Base-by-base conservation (phyloP, 2,888 invertebrate genomes). In the Caenorhabditis imperialis region DNA sequence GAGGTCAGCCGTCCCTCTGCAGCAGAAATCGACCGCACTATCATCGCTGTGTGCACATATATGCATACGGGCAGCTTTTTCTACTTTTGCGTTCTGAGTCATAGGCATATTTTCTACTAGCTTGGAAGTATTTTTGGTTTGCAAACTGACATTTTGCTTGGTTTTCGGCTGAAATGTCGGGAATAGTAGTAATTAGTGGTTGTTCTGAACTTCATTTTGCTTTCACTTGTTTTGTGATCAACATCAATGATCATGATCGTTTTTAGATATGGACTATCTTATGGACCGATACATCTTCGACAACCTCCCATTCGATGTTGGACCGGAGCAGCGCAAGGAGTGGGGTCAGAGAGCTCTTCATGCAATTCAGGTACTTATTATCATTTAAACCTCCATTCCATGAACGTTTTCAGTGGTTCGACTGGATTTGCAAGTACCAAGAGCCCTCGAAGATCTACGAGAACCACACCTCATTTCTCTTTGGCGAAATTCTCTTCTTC, bases 381-480 rank as follows among this genome's bases (percentile, higher is more conserved):
- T 51, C 4, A 6, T n/a, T 18, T 33, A 10, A 23, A 12, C 48
- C 10, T 5, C 12, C 7, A 23, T 45, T 44, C n/a, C 4, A 30
- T 55, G 6, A 37, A 37, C 14, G 5, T 47, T 78, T 87, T 69
- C 54, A 87, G 88, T 63, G 75, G 57, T 84, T 84, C 22, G 88
- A 88, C 47, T 88, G 88, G 88, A 51, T 85, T 30, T 88, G 87
- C 75, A 87, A 87, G 58, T 76, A 81, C 30, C 87, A 87, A 62
- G 84, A 85, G 23, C 77, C 83, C 1, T 51, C 75, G 23, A 81
- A 83, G 42, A 81, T 86, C 54, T 81, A 76, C 53, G 84, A 85
- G 45, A 84, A 86, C 51, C 88, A 90, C 76, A 91, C 92, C 16
- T 93, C 88, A 92, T 93, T 18, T 92, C 92, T 1, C 92, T 91